Base-by-base conservation (phyloP, 2,113 vertebrate species). In the Diadophis punctatus region DNA sequence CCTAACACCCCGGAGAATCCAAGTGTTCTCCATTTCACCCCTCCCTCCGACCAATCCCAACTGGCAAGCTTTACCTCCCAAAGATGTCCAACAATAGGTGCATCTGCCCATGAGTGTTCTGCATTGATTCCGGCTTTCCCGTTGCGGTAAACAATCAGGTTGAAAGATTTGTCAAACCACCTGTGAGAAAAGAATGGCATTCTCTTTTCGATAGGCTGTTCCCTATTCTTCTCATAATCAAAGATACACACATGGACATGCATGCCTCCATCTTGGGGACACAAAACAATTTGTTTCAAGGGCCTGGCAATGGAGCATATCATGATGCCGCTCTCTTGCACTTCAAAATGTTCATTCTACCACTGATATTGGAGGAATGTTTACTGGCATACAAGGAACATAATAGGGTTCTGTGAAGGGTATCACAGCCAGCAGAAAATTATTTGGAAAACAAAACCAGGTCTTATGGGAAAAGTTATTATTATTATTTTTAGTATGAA, bases 101-200 rank as follows among this genome's bases (percentile, higher is more conserved):
- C 98, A 88, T 99, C 98, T 0, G 98, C 98, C 98, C 98, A 99
- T 0, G 98, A 98, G 95, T 99, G 98, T 80, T 99, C 98, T 25
- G 98, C 98, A 2, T 98, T 99, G 87, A 99, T 93, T 1, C 98
- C 98, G 12, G 97, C 97, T 96, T 99, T 99, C 49, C 98, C 98
- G 0, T 99, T 98, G 96, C 98, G 98, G 96, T 98, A 99, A 92
- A 98, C 94, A 80, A 99, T 96, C 3, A 98, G 96, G 0, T 97
- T 97, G 95, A 99, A 98, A 34, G 98, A 99, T 92, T 99, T 99
- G 95, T 99, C 98, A 93, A 98, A 98, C 98, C 98, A 99, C 94
- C 98, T 99, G 96, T 63, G 4, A 22, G 55, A 58, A 92, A 60
- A 60, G 74, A 90, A 22, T 9, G 23, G 98, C n/a, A 74, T 34